These are phyloP conservation scores for Drosophila lowei DNA, from an alignment of 1,140 invertebrate genomes.

Conservation along the genomic window DNA sequence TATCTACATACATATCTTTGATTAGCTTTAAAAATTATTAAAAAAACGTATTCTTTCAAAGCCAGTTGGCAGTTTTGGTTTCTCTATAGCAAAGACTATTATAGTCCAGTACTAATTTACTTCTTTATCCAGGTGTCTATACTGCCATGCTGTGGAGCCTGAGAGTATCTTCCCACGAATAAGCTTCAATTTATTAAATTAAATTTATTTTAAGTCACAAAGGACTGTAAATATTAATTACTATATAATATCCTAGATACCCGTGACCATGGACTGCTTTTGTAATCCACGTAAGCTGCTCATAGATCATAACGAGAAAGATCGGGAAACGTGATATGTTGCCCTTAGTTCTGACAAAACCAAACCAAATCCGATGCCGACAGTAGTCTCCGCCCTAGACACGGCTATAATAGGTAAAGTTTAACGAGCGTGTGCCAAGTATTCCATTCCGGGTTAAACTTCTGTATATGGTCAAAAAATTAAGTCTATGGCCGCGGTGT, in stretches of 20 bases:
- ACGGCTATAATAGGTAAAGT: conserved; percentile 10
- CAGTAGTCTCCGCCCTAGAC: conserved; percentile 13
- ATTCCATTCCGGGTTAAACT: conserved; percentile 36
- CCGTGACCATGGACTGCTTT: background rate
- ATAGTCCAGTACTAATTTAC: no score
- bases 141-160: no score
- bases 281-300: conserved; percentile 53
- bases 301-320: conserved; percentile 45
- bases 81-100: no score
- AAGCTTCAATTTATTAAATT: no score
- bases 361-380: conserved; percentile 12
- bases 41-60: no score
- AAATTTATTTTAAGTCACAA: background rate
- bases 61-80: no score
- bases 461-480: conserved; percentile 56
- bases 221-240: background rate
- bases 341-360: background rate
- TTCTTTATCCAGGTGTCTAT: no score
- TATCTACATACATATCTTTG: no score
- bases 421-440: conserved; percentile 40
- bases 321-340: conserved; percentile 26
- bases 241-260: no score
- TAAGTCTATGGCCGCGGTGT: conserved; percentile 30
- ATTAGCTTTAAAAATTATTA: no score
- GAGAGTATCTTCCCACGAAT: no score